Conservation (phyloP, 2,113 vertebrate species). For the Pterophyllum scalare region DNA sequence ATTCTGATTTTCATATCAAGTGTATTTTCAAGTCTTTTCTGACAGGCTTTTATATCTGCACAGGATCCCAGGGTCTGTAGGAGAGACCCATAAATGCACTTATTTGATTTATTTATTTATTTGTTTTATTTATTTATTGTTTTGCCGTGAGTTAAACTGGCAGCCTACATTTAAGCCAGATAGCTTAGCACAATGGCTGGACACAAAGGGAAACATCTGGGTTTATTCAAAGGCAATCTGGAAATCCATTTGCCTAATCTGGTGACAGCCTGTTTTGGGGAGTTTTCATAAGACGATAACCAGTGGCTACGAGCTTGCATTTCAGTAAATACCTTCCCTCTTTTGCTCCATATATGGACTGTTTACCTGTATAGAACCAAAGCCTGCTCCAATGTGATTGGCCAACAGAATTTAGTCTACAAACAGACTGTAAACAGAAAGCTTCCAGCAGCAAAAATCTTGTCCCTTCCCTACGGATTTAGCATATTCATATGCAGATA, state of each 20-base stretch:
- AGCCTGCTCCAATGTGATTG: background rate
- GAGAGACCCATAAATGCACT: background rate
- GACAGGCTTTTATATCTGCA: background rate
- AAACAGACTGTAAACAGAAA: background rate
- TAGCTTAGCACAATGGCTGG: background rate
- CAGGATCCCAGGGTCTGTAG: background rate
- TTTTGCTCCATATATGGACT: background rate
- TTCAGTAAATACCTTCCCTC: background rate
- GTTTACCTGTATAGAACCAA: background rate
- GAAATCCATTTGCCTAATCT: background rate
- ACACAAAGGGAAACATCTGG: background rate
- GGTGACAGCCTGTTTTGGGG: background rate
- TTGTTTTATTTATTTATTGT: too few relatives aligned
- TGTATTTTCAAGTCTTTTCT: background rate
- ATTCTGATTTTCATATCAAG: background rate
- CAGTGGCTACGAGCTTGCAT: fast-evolving
- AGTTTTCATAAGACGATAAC: fast-evolving
- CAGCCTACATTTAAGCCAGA: background rate
- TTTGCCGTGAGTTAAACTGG: background rate
- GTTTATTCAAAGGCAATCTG: background rate
- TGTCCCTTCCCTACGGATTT: background rate
- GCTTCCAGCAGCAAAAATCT: background rate
- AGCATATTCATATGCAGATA: too few relatives aligned
- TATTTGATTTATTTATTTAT: background rate
- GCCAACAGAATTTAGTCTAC: background rate